Base-by-base conservation (phyloP, 2,113 vertebrate species). In the Orthonyx spaldingii region DNA sequence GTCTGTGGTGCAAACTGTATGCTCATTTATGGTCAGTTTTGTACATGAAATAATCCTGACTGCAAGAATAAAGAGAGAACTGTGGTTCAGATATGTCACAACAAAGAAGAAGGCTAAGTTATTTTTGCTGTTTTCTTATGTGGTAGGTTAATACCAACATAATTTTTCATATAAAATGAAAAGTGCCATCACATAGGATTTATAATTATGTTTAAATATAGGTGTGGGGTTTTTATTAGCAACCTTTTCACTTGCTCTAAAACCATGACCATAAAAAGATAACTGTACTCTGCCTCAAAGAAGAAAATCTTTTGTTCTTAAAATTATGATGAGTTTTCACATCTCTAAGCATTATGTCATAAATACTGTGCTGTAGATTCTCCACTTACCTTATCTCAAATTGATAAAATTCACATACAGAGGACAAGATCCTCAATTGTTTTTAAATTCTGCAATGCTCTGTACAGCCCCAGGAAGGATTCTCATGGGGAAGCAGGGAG, bases 1-100 rank as follows among this genome's bases (percentile, higher is more conserved):
- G 39, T 50, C 52, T 89, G 47, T 87, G 42, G 70, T 78, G 56
- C 26, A 89, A 90, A 91, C 72, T 63, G 71, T 56, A 66, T 84
- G 87, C 52, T 95, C 84, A 75, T 90, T 95, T 95, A 79, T 69
- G 70, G 85, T 64, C 63, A 86, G 30, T 72, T 90, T 84, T 80
- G 55, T 70, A 74, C 33, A 50, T 32, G 13, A 76, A 88, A 80
- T 69, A 86, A 59, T 72, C 46, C 69, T 83, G n/a, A 72, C 32
- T 83, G 22, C 3, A 7, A 88, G 41, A 95, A 90, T 93, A 65
- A 75, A 91, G 56, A 91, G 63, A 83, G 78, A 94, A 42, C 18
- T 76, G 41, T n/a, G 18, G 49, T 87, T 83, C 78, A 72, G 42
- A 79, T 42, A 65, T 28, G 28, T 55, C 50, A 57, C 37, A 86